Evolutionary conservation across 2,888 invertebrate species (phyloP).

Genomic region (Caenorhabditis sp.): DNA sequence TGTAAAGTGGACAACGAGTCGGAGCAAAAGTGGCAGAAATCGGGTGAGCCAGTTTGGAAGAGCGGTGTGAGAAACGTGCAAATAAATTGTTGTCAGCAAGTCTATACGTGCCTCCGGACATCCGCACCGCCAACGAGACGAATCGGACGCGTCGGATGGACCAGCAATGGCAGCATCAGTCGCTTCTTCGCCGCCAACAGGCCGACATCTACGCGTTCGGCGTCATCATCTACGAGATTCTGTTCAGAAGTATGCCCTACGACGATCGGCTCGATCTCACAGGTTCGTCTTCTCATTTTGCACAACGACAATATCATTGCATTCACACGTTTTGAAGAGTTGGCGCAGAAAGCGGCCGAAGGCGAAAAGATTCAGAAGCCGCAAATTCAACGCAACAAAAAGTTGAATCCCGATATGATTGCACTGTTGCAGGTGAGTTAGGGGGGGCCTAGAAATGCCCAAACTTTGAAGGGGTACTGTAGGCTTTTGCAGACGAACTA

Average conservation of each 20-base stretch:
- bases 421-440: constrained; percentile 67
- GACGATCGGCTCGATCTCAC: constrained; percentile 60
- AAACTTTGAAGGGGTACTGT: no score
- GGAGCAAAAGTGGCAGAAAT: constrained; percentile 55
- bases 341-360: constrained; percentile 61
- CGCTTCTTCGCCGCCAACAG: constrained; percentile 34
- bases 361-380: constrained; percentile 65
- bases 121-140: constrained; percentile 57
- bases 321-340: constrained; percentile 49
- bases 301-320: neutral
- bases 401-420: constrained; percentile 63
- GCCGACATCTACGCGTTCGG: constrained; percentile 68
- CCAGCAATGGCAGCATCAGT: constrained; percentile 58
- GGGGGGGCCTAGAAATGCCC: no score
- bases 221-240: constrained; percentile 68
- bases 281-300: constrained; percentile 15
- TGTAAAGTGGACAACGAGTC: constrained; percentile 61
- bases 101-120: constrained; percentile 65
- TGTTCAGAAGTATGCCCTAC: constrained; percentile 72
- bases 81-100: constrained; percentile 33
- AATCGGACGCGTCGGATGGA: constrained; percentile 58
- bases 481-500: no score
- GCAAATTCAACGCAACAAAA: constrained; percentile 55
- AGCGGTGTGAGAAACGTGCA: no score
- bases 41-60: constrained; percentile 5